Conservation (phyloP, 2,113 vertebrate species). For the Colius striatus region DNA sequence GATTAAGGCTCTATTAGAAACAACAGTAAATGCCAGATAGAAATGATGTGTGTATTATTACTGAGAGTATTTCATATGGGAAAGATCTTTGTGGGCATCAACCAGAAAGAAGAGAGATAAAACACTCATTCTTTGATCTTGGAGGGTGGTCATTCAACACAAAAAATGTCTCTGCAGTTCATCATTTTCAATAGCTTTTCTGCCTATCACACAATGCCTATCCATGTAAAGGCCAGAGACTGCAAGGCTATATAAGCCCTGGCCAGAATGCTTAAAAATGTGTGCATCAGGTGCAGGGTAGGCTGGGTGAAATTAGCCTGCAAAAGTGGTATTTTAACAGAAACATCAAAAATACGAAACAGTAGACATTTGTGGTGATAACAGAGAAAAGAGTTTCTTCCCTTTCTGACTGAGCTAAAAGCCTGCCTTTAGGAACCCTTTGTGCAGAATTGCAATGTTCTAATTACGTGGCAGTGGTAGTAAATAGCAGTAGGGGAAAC, state of each 20-base stretch:
- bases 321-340: not conserved
- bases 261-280: not conserved
- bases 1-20: not conserved
- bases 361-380: not conserved
- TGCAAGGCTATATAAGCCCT: not conserved
- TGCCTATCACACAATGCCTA: not conserved
- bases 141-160: not conserved
- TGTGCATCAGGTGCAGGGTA: not conserved
- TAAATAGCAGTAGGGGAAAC: not conserved
- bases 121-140: conserved; percentile 28
- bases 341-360: not conserved
- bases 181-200: not conserved
- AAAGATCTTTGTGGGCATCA: conserved; percentile 8
- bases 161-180: not conserved
- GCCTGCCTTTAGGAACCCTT: not conserved
- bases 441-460: not conserved
- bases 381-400: not conserved
- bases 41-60: not conserved
- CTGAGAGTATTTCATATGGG: not conserved
- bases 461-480: not conserved
- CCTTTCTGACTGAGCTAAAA: not conserved
- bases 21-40: not conserved
- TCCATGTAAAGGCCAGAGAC: not conserved
- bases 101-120: conserved; percentile 1
- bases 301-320: not conserved